Evolutionary conservation across 2,888 invertebrate genomes (phyloP).

Genomic region (Tetranychus truncatus): DNA sequence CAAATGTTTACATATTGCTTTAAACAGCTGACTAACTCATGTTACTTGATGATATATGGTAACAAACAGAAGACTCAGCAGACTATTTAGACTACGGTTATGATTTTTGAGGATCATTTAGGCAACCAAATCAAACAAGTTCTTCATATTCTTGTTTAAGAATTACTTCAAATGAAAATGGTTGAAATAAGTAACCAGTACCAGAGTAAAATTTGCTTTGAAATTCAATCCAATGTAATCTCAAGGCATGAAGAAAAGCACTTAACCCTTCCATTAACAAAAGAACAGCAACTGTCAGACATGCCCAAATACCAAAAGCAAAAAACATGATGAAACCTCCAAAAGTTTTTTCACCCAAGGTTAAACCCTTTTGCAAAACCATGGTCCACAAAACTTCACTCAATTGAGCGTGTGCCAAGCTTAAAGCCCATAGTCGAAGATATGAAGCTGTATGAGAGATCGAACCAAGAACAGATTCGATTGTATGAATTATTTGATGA

Average conservation of each 20-base stretch:
- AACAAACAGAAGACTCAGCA: background rate
- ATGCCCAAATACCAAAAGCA: conserved; percentile 80
- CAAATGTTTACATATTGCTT: background rate
- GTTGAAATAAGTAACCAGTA: conserved; percentile 70
- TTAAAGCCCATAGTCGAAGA: conserved; percentile 93
- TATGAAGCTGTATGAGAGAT: conserved; percentile 98
- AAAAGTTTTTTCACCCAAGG: conserved; percentile 42
- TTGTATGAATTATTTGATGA: conserved; percentile 89
- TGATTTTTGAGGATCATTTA: background rate
- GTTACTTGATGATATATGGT: background rate
- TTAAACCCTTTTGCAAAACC: conserved; percentile 62
- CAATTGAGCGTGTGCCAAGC: conserved; percentile 91
- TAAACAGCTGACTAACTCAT: background rate
- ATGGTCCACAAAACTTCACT: conserved; percentile 48
- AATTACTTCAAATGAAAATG: conserved; percentile 64
- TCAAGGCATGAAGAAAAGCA: conserved; percentile 91
- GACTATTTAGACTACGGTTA: background rate
- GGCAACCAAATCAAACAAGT: conserved; percentile 8
- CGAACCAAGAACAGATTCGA: conserved; percentile 93
- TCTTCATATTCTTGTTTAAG: conserved; percentile 29
- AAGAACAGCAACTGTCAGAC: conserved; percentile 78
- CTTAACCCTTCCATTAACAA: conserved; percentile 98
- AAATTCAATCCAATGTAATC: conserved; percentile 98
- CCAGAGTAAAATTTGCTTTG: conserved; percentile 94
- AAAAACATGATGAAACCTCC: conserved; percentile 61